phyloP scores from a whole-genome alignment of 2,797 vertebrate species.

The Enteromius paludinosus region DNA sequence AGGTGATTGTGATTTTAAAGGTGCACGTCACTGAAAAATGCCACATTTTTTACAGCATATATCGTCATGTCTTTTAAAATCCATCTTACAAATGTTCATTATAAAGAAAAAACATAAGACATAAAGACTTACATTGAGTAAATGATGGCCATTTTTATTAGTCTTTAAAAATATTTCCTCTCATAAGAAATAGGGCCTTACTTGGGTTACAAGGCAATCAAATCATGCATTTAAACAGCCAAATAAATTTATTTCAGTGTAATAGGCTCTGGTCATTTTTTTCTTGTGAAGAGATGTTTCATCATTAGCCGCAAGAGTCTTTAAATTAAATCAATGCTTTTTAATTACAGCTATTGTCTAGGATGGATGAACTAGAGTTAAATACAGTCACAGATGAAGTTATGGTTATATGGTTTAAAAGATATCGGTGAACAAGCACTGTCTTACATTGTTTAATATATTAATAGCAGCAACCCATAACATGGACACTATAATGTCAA shows the following conservation, averaged over 20 bases:
- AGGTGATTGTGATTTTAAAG: constrained; percentile 6
- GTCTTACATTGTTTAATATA: background rate
- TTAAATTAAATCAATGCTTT: constrained; percentile 2
- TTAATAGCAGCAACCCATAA: background rate
- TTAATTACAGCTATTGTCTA: background rate
- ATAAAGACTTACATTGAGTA: background rate
- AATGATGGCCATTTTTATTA: background rate
- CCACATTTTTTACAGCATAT: background rate
- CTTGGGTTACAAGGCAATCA: background rate
- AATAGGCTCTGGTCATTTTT: background rate
- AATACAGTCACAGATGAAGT: background rate
- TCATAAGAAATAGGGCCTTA: background rate
- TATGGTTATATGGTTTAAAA: background rate
- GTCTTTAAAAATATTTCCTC: background rate
- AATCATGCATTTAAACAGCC: background rate
- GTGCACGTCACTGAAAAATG: background rate
- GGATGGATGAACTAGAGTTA: background rate
- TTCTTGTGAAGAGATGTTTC: background rate
- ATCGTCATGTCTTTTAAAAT: background rate
- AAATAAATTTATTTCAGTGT: background rate
- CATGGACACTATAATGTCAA: constrained; percentile 8
- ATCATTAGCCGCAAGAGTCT: background rate
- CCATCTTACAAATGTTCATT: background rate
- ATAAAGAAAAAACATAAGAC: background rate
- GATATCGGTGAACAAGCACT: background rate